These are phyloP conservation scores for Ibycter americanus DNA, from an alignment of 2,797 vertebrate species.

Conservation along the genomic window DNA sequence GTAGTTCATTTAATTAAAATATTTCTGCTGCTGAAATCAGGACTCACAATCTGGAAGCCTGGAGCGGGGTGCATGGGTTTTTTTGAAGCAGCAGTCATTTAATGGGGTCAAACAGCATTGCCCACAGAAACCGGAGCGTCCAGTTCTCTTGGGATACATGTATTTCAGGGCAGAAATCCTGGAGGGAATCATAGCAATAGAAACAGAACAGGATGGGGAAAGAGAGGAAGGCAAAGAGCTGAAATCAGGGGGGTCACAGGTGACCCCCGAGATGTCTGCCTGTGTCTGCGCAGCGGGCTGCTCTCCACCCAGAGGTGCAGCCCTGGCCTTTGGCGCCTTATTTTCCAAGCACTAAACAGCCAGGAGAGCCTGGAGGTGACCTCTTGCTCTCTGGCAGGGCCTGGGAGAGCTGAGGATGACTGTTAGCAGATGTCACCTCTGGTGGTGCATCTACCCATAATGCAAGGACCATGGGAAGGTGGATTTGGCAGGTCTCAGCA, in stretches of 20 bases:
- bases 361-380: background rate
- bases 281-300: background rate
- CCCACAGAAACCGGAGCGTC: background rate
- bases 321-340: background rate
- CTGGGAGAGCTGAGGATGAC: background rate
- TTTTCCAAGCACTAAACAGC: background rate
- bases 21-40: background rate
- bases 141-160: background rate
- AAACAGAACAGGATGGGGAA: background rate
- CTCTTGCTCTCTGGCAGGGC: background rate
- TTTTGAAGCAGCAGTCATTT: background rate
- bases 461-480: background rate
- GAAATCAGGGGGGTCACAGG: background rate
- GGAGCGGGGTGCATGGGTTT: background rate
- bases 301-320: background rate
- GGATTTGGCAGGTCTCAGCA: background rate
- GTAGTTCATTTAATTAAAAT: slow-evolving; percentile 61
- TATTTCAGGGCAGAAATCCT: background rate
- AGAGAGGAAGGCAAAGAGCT: background rate
- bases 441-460: rapidly evolving
- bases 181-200: background rate
- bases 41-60: background rate
- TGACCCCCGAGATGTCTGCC: background rate
- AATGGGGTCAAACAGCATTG: background rate
- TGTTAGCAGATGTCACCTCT: background rate